A percentile compares a stretch with the other conserved stretches of the same genome.
Conservation (phyloP, 2,888 invertebrate species). For the Diarsia brunnea region DNA sequence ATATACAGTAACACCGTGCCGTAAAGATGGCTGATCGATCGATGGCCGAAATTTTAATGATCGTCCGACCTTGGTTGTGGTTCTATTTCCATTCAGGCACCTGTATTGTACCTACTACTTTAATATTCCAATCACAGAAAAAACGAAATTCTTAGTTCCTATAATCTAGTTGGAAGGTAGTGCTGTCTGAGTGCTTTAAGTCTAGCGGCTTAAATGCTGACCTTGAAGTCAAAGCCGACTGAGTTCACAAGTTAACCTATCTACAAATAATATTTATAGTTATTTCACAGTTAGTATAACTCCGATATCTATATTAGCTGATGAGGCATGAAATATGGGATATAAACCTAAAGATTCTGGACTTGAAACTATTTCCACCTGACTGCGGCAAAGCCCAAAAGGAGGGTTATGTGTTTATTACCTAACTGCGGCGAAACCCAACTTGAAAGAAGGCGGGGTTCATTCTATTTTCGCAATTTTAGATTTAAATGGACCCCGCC, state of each 20-base stretch:
- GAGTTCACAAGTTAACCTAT: not conserved
- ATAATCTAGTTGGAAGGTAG: not conserved
- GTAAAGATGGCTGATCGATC: constrained; percentile 51
- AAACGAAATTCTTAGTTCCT: constrained; percentile 11
- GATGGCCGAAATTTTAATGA: constrained; percentile 60
- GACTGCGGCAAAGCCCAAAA: no score
- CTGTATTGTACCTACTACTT: constrained; percentile 21
- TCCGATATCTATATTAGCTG: not conserved
- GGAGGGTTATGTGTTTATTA: no score
- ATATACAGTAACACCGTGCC: constrained; percentile 26
- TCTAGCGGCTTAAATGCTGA: not conserved
- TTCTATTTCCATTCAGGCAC: constrained; percentile 38
- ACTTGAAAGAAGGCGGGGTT: no score
- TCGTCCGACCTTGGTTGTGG: constrained; percentile 39
- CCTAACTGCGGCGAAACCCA: no score
- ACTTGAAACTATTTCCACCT: not conserved
- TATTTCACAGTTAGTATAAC: not conserved
- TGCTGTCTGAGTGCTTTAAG: not conserved
- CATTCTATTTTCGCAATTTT: no score
- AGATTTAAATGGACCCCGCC: no score
- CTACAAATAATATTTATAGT: not conserved
- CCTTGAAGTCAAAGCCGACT: not conserved
- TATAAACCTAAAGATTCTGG: not conserved
- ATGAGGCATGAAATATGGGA: not conserved
- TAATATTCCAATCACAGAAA: constrained; percentile 34